Base-by-base conservation (phyloP, 2,113 vertebrate species). In the Mirza zaza region DNA sequence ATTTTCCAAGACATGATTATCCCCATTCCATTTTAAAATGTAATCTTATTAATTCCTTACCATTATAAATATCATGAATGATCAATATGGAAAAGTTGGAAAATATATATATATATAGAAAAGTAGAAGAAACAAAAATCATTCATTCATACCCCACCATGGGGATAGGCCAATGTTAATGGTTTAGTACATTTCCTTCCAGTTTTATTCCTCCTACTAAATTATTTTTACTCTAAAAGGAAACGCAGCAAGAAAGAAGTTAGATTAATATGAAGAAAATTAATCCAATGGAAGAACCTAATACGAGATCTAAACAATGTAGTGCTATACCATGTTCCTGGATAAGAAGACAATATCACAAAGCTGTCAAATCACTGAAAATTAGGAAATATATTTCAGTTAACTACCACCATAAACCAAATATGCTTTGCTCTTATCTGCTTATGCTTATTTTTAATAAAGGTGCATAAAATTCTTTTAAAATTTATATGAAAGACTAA, bases 401-500 rank as follows among this genome's bases (percentile, higher is more conserved):
- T 85, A 5, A 92, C 71, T 65, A 59, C 1, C 80, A 34, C 14
- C 29, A 92, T 45, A 95, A 95, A 85, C 5, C 21, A 32, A 55
- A 21, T 42, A 89, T 12, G 21, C 1, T 70, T 88, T 92, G 15
- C 8, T 85, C 45, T 85, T 79, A 9, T 39, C 94, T 93, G 11
- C 45, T 90, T 85, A 39, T 90, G 15, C 34, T 70, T 7, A 79
- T 68, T 86, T 87, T 63, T 67, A 96, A 87, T 70, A 91, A 82
- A 71, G 21, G 5, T 83, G 21, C 6, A 76, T 55, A 63, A 68
- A 95, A 70, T 59, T 77, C 0, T 34, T 79, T 96, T 45, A 34
- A 80, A 95, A 88, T 71, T 70, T 18, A 76, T 36, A 76, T n/a
- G 29, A 32, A 97, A 91, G 21, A 68, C 5, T 89, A 88, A 80